Evolutionary conservation across 1,140 invertebrate genomes (phyloP), one percentile per base, ranked within the genome.

Genomic region (Cepaea nemoralis): DNA sequence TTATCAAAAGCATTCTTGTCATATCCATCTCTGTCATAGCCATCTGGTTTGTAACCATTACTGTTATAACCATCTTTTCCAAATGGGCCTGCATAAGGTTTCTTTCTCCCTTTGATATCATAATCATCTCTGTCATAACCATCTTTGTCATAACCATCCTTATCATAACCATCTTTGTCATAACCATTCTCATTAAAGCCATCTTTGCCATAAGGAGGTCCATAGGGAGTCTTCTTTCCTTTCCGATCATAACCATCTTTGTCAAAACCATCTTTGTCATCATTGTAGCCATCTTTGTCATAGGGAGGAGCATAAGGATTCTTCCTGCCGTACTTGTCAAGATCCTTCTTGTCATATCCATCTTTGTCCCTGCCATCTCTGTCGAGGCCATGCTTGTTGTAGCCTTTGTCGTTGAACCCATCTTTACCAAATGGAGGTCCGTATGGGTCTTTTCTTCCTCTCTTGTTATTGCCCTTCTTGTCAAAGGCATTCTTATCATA

Each of bases 1-100:
- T 69, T 69, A 39, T 79, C 77, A 42, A 77, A 69, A 45, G 31
- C 59, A 40, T 69, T 42, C 40, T 81, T 76, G 71, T 67, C 80
- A 63, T 81, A 70, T 1, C 75, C 59, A 27, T 77, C 59, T 48
- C 77, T 82, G 71, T 77, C 80, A 27, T 27, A 39, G 39, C 31
- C 74, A 24, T 69, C 48, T 42, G 40, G 6, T 5, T 16, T 8
- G 67, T 50, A 63, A 31, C 27, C 59, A 63, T 63, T 63, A 8
- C 33, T 19, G 22, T 63, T 63, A 31, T 63, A 63, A 3, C 59
- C 59, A 63, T 63, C 59, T 63, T 31, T 63, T n/a, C 59, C 59
- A 63, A 31, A 63, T 31, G 59, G 59, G 1, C 59, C 59, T 31
- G 59, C 59, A 31, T 63, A 63, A 31, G 59, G 59, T 31, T 63